Conservation (phyloP, 2,113 vertebrate genomes). For the Paraplagusia blochii region DNA sequence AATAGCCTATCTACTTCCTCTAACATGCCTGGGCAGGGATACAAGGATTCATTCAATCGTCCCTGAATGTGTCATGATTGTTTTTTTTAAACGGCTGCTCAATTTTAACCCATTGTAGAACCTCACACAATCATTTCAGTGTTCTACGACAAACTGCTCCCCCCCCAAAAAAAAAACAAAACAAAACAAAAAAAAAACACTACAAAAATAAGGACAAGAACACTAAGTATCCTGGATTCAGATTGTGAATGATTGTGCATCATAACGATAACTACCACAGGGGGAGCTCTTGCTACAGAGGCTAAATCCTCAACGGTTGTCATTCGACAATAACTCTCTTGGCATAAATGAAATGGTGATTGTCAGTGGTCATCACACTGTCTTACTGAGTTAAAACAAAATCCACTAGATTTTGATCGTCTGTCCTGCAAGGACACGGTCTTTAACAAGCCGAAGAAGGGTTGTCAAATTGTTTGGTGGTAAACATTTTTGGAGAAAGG, state of each 20-base stretch:
- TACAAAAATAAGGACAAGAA: constrained; percentile 15
- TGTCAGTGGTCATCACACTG: constrained; percentile 47
- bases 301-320: neutral
- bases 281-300: constrained; percentile 40
- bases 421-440: constrained; percentile 14
- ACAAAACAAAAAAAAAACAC: constrained; percentile 12
- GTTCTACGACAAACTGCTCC: neutral
- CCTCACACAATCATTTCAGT: neutral
- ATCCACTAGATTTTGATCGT: neutral
- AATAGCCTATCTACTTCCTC: constrained; percentile 8
- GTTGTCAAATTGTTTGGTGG: constrained; percentile 51
- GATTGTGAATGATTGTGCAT: constrained; percentile 27
- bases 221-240: neutral
- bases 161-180: constrained; percentile 10
- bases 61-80: neutral
- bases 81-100: neutral
- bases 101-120: constrained; percentile 1
- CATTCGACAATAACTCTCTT: neutral
- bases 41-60: constrained; percentile 2
- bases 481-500: constrained; percentile 46
- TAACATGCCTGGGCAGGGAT: constrained; percentile 6
- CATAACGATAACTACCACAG: constrained; percentile 43
- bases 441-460: constrained; percentile 14
- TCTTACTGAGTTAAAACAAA: constrained; percentile 12
- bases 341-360: constrained; percentile 27